Conservation (phyloP, 2,888 invertebrate genomes). For the Dynastes tityus region DNA sequence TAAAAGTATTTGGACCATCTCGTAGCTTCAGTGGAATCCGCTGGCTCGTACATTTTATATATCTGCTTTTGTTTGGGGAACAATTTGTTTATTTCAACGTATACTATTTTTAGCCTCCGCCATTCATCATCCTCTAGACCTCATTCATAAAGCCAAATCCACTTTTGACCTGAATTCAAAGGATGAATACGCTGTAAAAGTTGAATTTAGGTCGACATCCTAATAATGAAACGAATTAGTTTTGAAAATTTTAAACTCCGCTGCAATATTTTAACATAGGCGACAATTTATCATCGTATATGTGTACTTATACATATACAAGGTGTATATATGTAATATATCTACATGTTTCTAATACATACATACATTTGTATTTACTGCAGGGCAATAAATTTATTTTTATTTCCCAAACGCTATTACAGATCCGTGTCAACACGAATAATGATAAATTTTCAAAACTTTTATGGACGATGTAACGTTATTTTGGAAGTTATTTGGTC, state of each 20-base stretch:
- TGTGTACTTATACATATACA: not conserved
- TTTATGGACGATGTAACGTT: constrained; percentile 32
- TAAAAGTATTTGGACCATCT: too few species aligned
- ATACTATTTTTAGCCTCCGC: too few species aligned
- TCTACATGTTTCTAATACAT: not conserved
- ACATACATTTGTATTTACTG: constrained; percentile 16
- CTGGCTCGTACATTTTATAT: too few species aligned
- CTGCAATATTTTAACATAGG: constrained; percentile 19
- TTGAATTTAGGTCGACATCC: not conserved
- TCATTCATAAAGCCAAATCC: not conserved
- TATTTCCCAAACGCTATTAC: constrained; percentile 33
- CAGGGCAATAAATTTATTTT: constrained; percentile 34
- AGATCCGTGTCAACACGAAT: constrained; percentile 35
- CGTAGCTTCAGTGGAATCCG: too few species aligned
- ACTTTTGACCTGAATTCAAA: not conserved
- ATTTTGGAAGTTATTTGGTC: constrained; percentile 33
- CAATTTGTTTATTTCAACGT: too few species aligned
- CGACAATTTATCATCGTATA: constrained; percentile 13
- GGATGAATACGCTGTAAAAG: not conserved
- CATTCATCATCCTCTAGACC: not conserved
- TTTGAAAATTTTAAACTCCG: not conserved
- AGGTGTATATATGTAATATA: not conserved
- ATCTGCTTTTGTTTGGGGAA: too few species aligned
- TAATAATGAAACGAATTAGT: constrained; percentile 5
- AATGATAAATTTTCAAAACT: constrained; percentile 44